These are phyloP conservation scores for Abscondita cerata DNA, from an alignment of 2,888 invertebrate genomes.

Conservation along the genomic window DNA sequence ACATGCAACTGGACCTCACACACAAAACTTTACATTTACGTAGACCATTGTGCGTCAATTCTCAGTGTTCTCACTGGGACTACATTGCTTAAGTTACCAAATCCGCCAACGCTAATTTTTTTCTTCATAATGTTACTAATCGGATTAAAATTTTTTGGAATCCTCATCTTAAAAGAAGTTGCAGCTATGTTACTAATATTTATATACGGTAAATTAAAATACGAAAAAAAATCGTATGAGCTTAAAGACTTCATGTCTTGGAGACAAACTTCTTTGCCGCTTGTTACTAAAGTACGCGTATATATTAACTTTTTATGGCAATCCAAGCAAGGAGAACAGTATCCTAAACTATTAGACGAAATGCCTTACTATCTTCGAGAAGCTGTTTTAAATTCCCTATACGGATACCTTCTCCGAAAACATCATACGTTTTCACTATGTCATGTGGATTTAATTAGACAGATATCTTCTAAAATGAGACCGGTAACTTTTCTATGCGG, in stretches of 20 bases:
- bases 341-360: constrained; percentile 35
- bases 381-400: constrained; percentile 43
- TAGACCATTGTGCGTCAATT: background rate
- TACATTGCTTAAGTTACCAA: background rate
- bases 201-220: constrained; percentile 17
- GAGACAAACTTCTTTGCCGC: constrained; percentile 12
- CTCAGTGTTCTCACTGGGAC: background rate
- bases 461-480: constrained; percentile 40
- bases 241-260: constrained; percentile 20
- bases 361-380: constrained; percentile 45
- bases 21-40: constrained; percentile 1
- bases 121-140: constrained; percentile 12
- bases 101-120: constrained; percentile 11
- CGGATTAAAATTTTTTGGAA: constrained; percentile 18
- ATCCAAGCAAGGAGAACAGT: constrained; percentile 26
- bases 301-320: constrained; percentile 35
- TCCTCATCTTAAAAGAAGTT: constrained; percentile 26
- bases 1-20: background rate
- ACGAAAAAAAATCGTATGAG: constrained; percentile 24
- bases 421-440: constrained; percentile 39
- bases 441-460: constrained; percentile 44
- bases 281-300: background rate
- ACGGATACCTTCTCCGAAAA: constrained; percentile 41
- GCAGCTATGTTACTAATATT: constrained; percentile 26
- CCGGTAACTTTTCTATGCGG: constrained; percentile 40